Base-by-base conservation (phyloP, 2,113 vertebrate genomes). In the Saccopteryx bilineata region DNA sequence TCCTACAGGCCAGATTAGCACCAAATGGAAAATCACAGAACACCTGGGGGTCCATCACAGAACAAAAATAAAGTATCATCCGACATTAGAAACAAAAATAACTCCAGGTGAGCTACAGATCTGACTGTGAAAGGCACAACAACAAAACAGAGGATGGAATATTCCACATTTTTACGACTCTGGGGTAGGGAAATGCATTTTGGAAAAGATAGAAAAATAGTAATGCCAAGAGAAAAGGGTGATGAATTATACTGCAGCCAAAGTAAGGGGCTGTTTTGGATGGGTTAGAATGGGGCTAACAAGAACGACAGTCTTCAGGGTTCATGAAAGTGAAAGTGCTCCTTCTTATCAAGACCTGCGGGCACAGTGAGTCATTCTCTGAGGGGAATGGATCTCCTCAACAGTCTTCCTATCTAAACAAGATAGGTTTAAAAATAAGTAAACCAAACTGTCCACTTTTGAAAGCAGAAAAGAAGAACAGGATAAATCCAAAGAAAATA, bases 391-490 rank as follows among this genome's bases (percentile, higher is more conserved):
- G 0, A 0, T 17, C 17, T 66, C 71, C n/a, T 54, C 28, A 0
- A 1, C 26, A 7, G 21, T 0, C 5, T 19, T 69, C 52, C 19
- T 7, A 26, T 9, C 28, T 33, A 91, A 91, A 19, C 9, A n/a
- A 54, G 74, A 79, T n/a, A 28, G 5, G 4, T 10, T 66, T 68
- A 19, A 48, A 94, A 58, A 31, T 54, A 60, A 81, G 33, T 5
- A 18, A 26, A 19, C 31, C 19, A 4, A 56, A 52, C 31, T 18
- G 26, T 17, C 48, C 61, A 23, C 17, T 74, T 91, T 12, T 23
- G 54, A 95, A 92, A 28, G 24, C 71, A 63, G 50, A 71, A 60
- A 83, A 87, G 58, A 65, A 60, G 31, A 93, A 76, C 33, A 95
- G 19, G 54, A 74, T 7, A 52, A 24, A 78, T 50, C 94, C 94